Conservation (phyloP, 1,140 invertebrate genomes). For the Camponotus vicinus region DNA sequence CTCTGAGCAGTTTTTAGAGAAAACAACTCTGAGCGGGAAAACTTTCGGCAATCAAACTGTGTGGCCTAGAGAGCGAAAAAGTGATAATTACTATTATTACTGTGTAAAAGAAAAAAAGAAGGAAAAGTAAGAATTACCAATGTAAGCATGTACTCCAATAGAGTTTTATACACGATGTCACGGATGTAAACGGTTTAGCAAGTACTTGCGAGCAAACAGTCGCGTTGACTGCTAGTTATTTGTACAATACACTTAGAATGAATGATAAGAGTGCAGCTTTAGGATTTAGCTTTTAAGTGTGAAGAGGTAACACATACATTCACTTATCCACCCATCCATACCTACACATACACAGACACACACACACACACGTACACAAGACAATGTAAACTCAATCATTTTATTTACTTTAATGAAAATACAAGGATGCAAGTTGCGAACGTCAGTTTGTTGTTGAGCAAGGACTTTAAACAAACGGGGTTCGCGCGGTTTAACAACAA, state of each 20-base stretch:
- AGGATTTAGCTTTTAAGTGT: constrained; percentile 83
- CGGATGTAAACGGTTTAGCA: constrained; percentile 84
- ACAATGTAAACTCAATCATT: constrained; percentile 79
- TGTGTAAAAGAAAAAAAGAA: constrained; percentile 72
- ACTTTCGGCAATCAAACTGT: constrained; percentile 83
- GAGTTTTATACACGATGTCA: constrained; percentile 86
- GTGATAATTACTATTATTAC: constrained; percentile 86
- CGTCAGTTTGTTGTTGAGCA: constrained; percentile 81
- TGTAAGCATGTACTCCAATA: constrained; percentile 86
- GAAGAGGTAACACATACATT: constrained; percentile 65
- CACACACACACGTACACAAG: background rate
- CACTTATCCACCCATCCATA: background rate
- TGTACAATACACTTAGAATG: constrained; percentile 86
- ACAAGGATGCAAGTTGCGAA: constrained; percentile 73
- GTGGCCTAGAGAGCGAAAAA: constrained; percentile 86
- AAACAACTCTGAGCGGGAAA: constrained; percentile 74
- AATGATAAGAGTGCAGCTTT: constrained; percentile 86
- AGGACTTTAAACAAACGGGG: constrained; percentile 82
- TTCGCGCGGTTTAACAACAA: constrained; percentile 84
- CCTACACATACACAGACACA: background rate
- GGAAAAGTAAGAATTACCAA: constrained; percentile 81
- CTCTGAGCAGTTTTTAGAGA: constrained; percentile 76
- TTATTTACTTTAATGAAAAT: constrained; percentile 82
- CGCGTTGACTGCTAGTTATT: constrained; percentile 85
- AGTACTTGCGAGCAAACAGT: constrained; percentile 83